Evolutionary conservation across 2,888 invertebrate species (phyloP), one percentile per base, ranked within the genome.

Genomic region (Ormia ochracea): DNA sequence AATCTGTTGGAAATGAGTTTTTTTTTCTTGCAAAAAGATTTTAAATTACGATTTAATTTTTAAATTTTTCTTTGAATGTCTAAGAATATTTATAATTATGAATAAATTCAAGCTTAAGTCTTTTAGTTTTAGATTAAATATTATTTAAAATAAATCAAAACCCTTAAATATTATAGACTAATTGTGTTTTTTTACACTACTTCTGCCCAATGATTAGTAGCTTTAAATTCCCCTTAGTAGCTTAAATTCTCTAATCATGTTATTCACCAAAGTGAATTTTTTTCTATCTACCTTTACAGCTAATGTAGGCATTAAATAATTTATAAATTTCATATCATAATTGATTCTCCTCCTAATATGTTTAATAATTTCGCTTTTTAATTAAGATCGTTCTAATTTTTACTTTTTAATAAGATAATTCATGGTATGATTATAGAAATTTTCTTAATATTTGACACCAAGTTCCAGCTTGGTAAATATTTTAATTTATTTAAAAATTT

Each of bases 41-140:
- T 50, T 31, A n/a, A 38, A 3, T 7, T 38, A 10, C 23, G 17
- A 12, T 56, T 68, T 68, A 21, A 4, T 1, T 3, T 50, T 50
- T 33, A 41, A n/a, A 0, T 43, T 23, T 52, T 19, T 23, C 9
- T 61, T 38, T 17, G n/a, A 48, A 6, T 65, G 43, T 36, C 6
- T 31, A n/a, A n/a, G 14, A 52, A 26, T 58, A 43, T 10, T 23
- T 65, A 54, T 59, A 58, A 23, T n/a, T 48, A 58, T 77, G 68
- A 45, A 65, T 82, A 83, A 83, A 82, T 83, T 82, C 81, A 83
- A 73, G 80, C 78, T 74, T 81, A 81, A 83, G 83, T 83, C 83
- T 83, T 83, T 83, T 83, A 76, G 81, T 81, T 83, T 70, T 74
- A 77, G 72, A 14, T 73, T 63, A 50, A 74, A 56, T 48, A 36